Evolutionary conservation across 53 echinoderm and acorn worm genomes (phyloP), one percentile per base, ranked within the genome.

Genomic region (Temnopleurus reevesii): DNA sequence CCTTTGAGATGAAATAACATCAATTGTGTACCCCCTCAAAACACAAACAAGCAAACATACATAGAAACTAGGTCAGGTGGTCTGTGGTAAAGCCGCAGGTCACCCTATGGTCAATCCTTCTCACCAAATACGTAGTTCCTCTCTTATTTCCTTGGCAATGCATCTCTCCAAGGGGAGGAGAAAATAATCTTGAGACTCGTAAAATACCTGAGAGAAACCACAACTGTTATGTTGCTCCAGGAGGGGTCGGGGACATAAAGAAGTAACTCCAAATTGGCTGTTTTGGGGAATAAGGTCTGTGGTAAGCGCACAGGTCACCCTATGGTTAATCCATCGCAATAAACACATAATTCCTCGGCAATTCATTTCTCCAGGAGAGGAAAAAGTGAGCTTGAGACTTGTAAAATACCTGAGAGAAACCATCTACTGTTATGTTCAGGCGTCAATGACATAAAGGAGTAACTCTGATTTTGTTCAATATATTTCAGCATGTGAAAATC

Each of bases 51-150:
- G n/a, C n/a, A n/a, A n/a, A n/a, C n/a, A n/a, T n/a, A n/a, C n/a
- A n/a, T n/a, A n/a, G n/a, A n/a, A 81, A 55, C 81, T 33, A 81
- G 51, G 51, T 51, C 51, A 51, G 29, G 81, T 81, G 21, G 30
- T 24, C 46, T 81, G 81, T 55, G 51, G 81, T 49, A 18, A 19
- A 53, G 3, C 7, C 2, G 3, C 49, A 24, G 51, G 81, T 81
- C 51, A 55, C 46, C 81, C 29, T 81, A 30, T 53, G 81, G 81
- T 51, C 81, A 53, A 13, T 12, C 1, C 34, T 81, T 81, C 51
- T 36, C 51, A 33, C 30, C 28, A 53, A 18, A 30, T 15, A 34
- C 51, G 81, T 55, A 53, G 55, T 31, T 55, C 81, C 51, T 47
- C 53, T 12, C 19, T 13, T 19, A 51, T 81, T 51, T 81, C 51